These are phyloP conservation scores for Dryobota labecula DNA, from an alignment of 2,888 invertebrate genomes.

Conservation along the genomic window DNA sequence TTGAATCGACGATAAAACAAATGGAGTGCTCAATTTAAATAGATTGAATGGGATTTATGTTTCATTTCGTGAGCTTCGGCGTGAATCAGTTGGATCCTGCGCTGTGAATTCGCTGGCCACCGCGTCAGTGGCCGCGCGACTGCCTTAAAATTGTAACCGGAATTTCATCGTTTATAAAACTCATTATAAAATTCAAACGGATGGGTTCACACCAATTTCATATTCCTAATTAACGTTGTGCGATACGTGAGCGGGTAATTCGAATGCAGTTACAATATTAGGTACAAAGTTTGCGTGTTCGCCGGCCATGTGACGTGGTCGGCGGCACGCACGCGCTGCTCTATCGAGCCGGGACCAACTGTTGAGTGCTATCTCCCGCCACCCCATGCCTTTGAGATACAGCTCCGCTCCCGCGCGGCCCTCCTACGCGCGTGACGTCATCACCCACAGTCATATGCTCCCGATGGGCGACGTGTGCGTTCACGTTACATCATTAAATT, in stretches of 20 bases:
- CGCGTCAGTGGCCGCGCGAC: slow-evolving; percentile 32
- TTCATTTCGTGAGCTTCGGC: slow-evolving; percentile 83
- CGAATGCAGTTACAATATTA: slow-evolving; percentile 53
- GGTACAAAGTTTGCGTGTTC: slow-evolving; percentile 65
- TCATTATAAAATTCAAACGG: slow-evolving; percentile 69
- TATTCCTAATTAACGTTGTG: slow-evolving; percentile 72
- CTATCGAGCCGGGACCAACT: slow-evolving; percentile 88
- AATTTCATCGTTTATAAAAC: slow-evolving; percentile 71
- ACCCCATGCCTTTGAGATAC: slow-evolving; percentile 69
- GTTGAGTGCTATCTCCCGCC: slow-evolving; percentile 81
- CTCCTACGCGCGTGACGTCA: slow-evolving; percentile 82
- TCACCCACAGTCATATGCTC: slow-evolving; percentile 73
- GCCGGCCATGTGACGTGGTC: slow-evolving; percentile 78
- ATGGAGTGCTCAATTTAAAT: slow-evolving; percentile 88
- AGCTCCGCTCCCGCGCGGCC: slow-evolving; percentile 65
- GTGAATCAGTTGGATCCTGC: slow-evolving; percentile 72
- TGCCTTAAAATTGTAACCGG: slow-evolving; percentile 67
- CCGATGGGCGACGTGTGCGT: slow-evolving; percentile 68
- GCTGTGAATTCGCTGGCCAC: slow-evolving; percentile 59
- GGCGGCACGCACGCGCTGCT: slow-evolving; percentile 84
- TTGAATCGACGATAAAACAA: slow-evolving; percentile 88
- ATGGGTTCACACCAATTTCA: slow-evolving; percentile 70
- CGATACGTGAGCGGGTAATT: slow-evolving; percentile 53
- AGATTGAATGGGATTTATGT: slow-evolving; percentile 89
- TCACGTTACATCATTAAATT: slow-evolving; percentile 72